Evolutionary conservation across 2,797 vertebrate species (phyloP).

Genomic region (Phoebastria nigripes): DNA sequence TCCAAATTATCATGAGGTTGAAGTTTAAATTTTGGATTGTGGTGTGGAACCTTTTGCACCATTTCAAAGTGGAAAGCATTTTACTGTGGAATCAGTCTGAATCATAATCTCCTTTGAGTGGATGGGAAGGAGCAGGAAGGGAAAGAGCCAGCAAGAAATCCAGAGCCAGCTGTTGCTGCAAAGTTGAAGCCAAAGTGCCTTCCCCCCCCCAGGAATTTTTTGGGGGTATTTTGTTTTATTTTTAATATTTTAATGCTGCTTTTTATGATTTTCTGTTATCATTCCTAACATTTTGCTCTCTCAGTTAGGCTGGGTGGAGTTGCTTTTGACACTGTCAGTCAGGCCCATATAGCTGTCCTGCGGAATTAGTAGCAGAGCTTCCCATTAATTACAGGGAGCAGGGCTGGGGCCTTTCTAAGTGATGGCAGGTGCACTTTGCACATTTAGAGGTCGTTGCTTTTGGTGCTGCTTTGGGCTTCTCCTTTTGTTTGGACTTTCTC

Average conservation of each 20-base stretch:
- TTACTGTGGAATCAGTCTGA: background rate
- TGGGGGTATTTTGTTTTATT: background rate
- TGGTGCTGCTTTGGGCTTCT: background rate
- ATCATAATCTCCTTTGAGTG: background rate
- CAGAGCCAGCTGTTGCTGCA: background rate
- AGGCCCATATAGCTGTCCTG: background rate
- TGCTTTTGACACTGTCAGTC: background rate
- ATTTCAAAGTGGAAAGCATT: background rate
- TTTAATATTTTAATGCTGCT: background rate
- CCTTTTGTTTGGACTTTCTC: background rate
- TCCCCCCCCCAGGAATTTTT: background rate
- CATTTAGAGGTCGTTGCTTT: background rate
- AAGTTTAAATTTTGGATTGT: background rate
- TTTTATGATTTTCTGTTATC: background rate
- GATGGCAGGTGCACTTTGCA: background rate
- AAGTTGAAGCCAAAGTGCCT: background rate
- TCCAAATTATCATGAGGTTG: background rate
- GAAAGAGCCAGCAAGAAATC: background rate
- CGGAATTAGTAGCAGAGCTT: background rate
- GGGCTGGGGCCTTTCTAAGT: background rate
- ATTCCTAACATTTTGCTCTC: background rate
- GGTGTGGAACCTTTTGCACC: background rate
- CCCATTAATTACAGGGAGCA: accelerated
- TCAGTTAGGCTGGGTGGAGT: background rate
- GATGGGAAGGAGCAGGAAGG: background rate